These are phyloP conservation scores for Amphiprion percula DNA, from an alignment of 2,113 vertebrate genomes.

Conservation along the genomic window DNA sequence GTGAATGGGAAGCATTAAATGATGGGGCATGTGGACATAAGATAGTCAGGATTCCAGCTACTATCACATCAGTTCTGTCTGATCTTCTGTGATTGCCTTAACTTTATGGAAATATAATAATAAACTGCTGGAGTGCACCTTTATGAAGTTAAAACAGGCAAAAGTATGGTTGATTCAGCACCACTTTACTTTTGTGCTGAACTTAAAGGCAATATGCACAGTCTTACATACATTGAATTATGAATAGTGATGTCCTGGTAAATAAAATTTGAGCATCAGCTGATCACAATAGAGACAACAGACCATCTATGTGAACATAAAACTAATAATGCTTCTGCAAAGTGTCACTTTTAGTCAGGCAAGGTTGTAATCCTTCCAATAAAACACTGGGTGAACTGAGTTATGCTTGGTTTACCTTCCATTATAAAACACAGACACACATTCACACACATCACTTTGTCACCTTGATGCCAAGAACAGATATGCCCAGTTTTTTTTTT, in stretches of 20 bases:
- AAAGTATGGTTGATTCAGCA: neutral
- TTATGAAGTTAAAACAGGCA: too few relatives aligned
- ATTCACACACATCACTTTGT: slow-evolving; percentile 58
- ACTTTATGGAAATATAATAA: too few relatives aligned
- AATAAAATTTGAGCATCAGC: neutral
- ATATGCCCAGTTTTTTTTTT: slow-evolving; percentile 51
- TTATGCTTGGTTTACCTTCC: slow-evolving; percentile 65
- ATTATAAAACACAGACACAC: slow-evolving; percentile 52
- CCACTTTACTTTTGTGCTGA: neutral
- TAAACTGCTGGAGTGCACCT: too few relatives aligned
- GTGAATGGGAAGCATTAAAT: too few relatives aligned
- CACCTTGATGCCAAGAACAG: slow-evolving; percentile 66
- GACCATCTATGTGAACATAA: slow-evolving; percentile 10
- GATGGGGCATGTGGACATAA: too few relatives aligned
- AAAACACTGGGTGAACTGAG: slow-evolving; percentile 53
- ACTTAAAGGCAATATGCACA: neutral
- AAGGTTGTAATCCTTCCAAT: slow-evolving; percentile 42
- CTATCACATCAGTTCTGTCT: too few relatives aligned
- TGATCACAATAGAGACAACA: slow-evolving; percentile 10
- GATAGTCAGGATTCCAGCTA: too few relatives aligned
- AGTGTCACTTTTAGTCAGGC: slow-evolving; percentile 31
- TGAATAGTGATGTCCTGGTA: neutral
- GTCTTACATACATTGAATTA: neutral
- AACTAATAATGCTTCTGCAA: slow-evolving; percentile 21
- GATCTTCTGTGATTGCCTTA: too few relatives aligned